These are phyloP conservation scores for Zapus hudsonius DNA, from an alignment of 2,113 vertebrate species.

Conservation along the genomic window DNA sequence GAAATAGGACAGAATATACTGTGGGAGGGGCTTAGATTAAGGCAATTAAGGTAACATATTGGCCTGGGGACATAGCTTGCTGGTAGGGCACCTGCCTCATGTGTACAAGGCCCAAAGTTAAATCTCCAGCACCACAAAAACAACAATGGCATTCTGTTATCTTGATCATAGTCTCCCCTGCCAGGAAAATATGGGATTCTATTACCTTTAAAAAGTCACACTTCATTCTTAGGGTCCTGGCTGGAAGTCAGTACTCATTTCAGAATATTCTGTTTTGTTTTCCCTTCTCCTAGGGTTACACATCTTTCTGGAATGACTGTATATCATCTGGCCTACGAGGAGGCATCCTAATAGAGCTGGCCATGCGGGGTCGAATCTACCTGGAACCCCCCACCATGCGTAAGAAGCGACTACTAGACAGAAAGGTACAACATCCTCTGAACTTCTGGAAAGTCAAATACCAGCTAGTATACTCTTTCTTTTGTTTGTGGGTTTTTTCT, in stretches of 20 bases:
- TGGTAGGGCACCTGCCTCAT: neutral
- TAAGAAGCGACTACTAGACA: conserved; percentile 87
- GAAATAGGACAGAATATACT: neutral
- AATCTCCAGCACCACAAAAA: neutral
- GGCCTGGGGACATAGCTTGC: neutral
- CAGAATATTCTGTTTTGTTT: conserved; percentile 40
- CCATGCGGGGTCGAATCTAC: conserved; percentile 86
- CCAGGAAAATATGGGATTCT: no score
- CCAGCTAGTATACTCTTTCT: neutral
- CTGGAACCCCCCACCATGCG: conserved; percentile 86
- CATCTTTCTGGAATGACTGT: conserved; percentile 93
- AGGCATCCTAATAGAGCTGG: conserved; percentile 89
- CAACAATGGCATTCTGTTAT: neutral
- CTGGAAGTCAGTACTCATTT: no score
- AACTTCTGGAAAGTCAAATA: neutral
- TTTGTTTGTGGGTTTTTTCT: no score
- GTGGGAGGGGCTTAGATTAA: neutral
- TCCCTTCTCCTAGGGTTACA: conserved; percentile 85
- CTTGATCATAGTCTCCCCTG: no score
- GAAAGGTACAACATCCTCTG: conserved; percentile 83
- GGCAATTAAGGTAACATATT: neutral
- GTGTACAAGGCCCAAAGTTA: neutral
- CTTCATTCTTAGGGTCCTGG: no score
- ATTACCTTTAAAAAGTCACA: no score
- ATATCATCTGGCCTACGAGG: conserved; percentile 90